These are phyloP conservation scores for Eristalis pertinax DNA, from an alignment of 2,888 invertebrate genomes.

Conservation along the genomic window DNA sequence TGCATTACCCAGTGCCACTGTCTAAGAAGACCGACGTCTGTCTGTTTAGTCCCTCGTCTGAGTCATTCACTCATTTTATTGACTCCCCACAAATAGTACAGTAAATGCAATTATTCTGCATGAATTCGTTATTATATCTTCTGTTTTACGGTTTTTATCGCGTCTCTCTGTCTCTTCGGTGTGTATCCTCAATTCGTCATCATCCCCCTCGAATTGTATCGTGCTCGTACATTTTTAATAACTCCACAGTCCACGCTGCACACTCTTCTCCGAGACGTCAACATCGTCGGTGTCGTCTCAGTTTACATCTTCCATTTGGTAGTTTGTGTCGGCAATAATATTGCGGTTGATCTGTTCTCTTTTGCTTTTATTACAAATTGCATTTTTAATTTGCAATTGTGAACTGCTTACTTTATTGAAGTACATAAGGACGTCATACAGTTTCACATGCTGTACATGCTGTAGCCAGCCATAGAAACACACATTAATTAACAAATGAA, in stretches of 20 bases:
- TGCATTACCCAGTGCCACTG: not conserved
- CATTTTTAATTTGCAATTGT: slow-evolving; percentile 62
- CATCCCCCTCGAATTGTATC: not conserved
- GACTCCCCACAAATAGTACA: slow-evolving; percentile 41
- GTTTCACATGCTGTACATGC: too few species aligned
- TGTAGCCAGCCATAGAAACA: too few species aligned
- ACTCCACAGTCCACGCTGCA: not conserved
- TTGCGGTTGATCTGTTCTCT: slow-evolving; percentile 29
- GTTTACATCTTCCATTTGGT: slow-evolving; percentile 29
- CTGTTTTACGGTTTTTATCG: not conserved
- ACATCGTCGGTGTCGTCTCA: slow-evolving; percentile 31
- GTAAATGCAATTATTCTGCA: slow-evolving; percentile 49
- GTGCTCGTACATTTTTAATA: slow-evolving; percentile 6
- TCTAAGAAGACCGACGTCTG: not conserved
- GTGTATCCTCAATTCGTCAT: slow-evolving; percentile 22
- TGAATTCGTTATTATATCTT: slow-evolving; percentile 31
- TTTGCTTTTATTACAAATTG: slow-evolving; percentile 50
- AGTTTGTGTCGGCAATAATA: slow-evolving; percentile 37
- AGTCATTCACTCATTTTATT: slow-evolving; percentile 38
- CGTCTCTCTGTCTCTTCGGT: not conserved
- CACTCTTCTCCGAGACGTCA: not conserved
- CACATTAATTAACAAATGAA: slow-evolving; percentile 10
- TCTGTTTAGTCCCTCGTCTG: slow-evolving; percentile 5
- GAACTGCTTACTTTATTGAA: slow-evolving; percentile 4
- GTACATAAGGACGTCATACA: slow-evolving; percentile 36